phyloP scores from a whole-genome alignment of 2,797 vertebrate species.

The Characodon lateralis region DNA sequence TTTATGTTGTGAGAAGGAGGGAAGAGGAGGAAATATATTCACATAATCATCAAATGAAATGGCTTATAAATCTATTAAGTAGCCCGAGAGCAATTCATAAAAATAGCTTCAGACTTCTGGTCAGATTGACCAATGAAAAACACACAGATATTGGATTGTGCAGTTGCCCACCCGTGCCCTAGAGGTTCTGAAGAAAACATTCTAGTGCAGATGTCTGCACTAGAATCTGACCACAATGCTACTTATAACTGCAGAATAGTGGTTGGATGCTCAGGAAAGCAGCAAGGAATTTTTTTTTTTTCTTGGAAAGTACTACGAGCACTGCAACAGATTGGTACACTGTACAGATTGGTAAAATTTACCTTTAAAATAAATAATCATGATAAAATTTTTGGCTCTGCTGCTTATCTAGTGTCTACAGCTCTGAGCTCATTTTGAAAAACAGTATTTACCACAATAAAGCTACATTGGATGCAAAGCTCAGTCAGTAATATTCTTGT shows the following conservation, averaged over 20 bases:
- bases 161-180: too few species aligned
- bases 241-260: neutral
- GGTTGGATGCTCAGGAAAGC: neutral
- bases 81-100: too few species aligned
- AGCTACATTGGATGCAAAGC: neutral
- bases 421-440: neutral
- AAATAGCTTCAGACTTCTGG: too few species aligned
- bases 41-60: too few species aligned
- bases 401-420: neutral
- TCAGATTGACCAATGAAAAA: too few species aligned
- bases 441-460: neutral
- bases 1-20: too few species aligned
- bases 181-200: neutral
- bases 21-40: too few species aligned
- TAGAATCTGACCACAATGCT: neutral
- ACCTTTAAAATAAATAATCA: neutral
- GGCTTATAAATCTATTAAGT: too few species aligned
- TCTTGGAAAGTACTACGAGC: neutral
- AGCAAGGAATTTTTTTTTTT: neutral
- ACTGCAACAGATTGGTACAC: neutral
- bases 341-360: neutral
- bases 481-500: neutral
- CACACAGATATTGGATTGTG: too few species aligned
- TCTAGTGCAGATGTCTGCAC: neutral
- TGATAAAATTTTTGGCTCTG: neutral